A percentile compares a stretch with the other conserved stretches of the same genome.
phyloP scores from a whole-genome alignment of 2,888 invertebrate genomes.

The Nomada flava region DNA sequence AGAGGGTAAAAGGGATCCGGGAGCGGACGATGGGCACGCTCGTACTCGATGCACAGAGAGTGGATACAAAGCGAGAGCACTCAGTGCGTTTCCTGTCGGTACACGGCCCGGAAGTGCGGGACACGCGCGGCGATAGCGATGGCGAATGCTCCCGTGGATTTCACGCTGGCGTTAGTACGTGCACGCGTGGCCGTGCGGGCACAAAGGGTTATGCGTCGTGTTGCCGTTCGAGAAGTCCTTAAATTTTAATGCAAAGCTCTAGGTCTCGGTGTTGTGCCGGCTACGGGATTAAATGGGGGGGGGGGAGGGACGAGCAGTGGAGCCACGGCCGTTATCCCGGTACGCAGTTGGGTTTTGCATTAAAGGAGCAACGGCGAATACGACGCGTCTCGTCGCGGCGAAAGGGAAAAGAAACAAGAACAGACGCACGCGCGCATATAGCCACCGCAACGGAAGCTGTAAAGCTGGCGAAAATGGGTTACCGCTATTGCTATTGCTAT shows the following conservation, averaged over 20 bases:
- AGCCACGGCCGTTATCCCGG: slow-evolving; percentile 53
- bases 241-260: slow-evolving; percentile 70
- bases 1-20: slow-evolving; percentile 39
- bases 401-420: slow-evolving; percentile 32
- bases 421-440: slow-evolving; percentile 35
- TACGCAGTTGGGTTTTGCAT: slow-evolving; percentile 63
- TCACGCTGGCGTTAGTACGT: slow-evolving; percentile 34
- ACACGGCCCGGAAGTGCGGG: slow-evolving; percentile 43
- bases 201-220: slow-evolving; percentile 46
- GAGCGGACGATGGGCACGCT: slow-evolving; percentile 11
- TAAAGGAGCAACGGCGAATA: slow-evolving; percentile 71
- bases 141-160: slow-evolving; percentile 23
- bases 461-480: slow-evolving; percentile 66
- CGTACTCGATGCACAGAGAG: slow-evolving; percentile 4
- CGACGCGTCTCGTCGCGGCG: slow-evolving; percentile 20
- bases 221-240: slow-evolving; percentile 69
- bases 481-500: slow-evolving; percentile 58
- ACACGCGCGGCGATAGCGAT: slow-evolving; percentile 15
- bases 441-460: slow-evolving; percentile 57
- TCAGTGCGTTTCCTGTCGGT: slow-evolving; percentile 57
- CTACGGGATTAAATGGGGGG: slow-evolving; percentile 61
- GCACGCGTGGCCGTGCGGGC: slow-evolving; percentile 22
- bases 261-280: slow-evolving; percentile 60
- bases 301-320: neutral
- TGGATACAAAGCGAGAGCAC: slow-evolving; percentile 57